Evolutionary conservation across 2,888 invertebrate species (phyloP).

Genomic region (Phengaris alcon): DNA sequence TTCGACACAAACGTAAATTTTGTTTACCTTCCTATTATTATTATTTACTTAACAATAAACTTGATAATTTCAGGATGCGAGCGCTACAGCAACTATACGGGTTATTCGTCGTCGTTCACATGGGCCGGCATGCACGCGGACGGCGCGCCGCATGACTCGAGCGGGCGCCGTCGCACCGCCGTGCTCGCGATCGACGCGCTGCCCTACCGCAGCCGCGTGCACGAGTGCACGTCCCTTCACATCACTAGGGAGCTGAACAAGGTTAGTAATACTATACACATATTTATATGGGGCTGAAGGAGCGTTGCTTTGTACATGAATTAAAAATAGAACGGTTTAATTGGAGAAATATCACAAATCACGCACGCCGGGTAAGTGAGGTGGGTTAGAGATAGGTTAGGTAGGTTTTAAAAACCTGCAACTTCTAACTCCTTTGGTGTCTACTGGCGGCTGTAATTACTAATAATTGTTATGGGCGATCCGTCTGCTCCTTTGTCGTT

Average conservation of each 20-base stretch:
- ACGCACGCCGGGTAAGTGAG: too few species aligned
- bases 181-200: slow-evolving; percentile 95
- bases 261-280: slow-evolving; percentile 61
- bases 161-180: slow-evolving; percentile 82
- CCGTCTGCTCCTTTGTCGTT: neutral
- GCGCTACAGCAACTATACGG: slow-evolving; percentile 88
- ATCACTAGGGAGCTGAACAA: slow-evolving; percentile 92
- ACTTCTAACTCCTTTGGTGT: too few species aligned
- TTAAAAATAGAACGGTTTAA: too few species aligned
- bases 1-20: too few species aligned
- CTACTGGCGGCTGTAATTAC: too few species aligned
- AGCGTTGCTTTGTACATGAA: too few species aligned
- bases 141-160: slow-evolving; percentile 83
- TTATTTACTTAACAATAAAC: too few species aligned
- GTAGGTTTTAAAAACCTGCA: too few species aligned
- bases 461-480: neutral
- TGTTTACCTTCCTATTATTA: too few species aligned
- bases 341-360: too few species aligned
- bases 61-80: slow-evolving; percentile 80
- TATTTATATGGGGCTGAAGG: too few species aligned
- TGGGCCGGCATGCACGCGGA: slow-evolving; percentile 88
- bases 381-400: too few species aligned
- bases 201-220: slow-evolving; percentile 73
- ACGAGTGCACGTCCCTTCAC: slow-evolving; percentile 80
- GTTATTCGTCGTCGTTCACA: slow-evolving; percentile 89